Percentiles rank a stretch among this genome's conserved stretches.
These are phyloP conservation scores for Parapristionchus giblindavisi DNA, from an alignment of 2,888 invertebrate genomes.

Conservation along the genomic window DNA sequence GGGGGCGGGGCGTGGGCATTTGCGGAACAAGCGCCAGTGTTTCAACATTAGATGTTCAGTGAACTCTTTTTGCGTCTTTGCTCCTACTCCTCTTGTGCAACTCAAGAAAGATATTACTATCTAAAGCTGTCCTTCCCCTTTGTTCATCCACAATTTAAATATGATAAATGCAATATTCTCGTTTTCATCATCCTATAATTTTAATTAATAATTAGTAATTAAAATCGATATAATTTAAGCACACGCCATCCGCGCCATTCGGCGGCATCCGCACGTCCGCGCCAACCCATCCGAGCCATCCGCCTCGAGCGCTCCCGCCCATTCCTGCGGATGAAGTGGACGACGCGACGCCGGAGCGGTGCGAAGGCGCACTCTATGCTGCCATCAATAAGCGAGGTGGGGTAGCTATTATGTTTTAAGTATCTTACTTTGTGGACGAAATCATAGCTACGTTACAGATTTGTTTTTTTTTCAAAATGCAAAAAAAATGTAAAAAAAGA, in stretches of 20 bases:
- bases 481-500: background rate
- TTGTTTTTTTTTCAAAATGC: background rate
- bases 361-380: constrained; percentile 16
- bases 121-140: too few relatives aligned
- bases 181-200: too few relatives aligned
- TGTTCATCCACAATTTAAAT: too few relatives aligned
- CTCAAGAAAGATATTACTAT: too few relatives aligned
- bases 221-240: too few relatives aligned
- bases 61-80: too few relatives aligned
- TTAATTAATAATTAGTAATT: too few relatives aligned
- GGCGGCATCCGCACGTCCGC: constrained; percentile 27
- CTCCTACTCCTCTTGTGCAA: too few relatives aligned
- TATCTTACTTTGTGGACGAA: background rate
- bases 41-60: too few relatives aligned
- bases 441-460: background rate
- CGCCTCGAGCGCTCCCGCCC: constrained; percentile 4
- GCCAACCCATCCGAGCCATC: constrained; percentile 22
- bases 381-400: constrained; percentile 31
- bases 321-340: constrained; percentile 8
- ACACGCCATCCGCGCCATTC: background rate
- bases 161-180: too few relatives aligned
- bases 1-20: too few relatives aligned
- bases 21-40: too few relatives aligned
- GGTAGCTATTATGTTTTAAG: background rate
- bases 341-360: background rate